Evolutionary conservation across 64 coral and sea anemone genomes (phyloP).

Genomic region (Stichodactyla helianthus): DNA sequence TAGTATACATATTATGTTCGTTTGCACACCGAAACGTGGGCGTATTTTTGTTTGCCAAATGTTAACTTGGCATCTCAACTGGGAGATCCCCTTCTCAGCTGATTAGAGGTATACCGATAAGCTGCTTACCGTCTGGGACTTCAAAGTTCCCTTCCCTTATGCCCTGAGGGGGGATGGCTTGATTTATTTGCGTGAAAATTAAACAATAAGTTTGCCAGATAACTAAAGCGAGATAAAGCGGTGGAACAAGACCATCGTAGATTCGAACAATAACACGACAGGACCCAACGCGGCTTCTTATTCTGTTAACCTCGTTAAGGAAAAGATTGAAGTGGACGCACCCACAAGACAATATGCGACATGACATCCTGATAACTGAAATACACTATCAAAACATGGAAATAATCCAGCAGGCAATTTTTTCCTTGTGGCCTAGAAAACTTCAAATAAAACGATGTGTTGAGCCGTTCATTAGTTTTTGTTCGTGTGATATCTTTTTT

Average conservation of each 20-base stretch:
- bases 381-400: neutral
- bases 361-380: neutral
- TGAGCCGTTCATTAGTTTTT: no score
- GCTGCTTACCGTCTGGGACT: neutral
- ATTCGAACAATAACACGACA: neutral
- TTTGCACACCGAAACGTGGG: neutral
- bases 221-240: neutral
- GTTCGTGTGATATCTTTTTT: no score
- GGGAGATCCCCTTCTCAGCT: neutral
- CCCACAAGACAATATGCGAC: neutral
- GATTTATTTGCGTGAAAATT: neutral
- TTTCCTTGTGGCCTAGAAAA: no score
- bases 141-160: neutral
- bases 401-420: neutral
- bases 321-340: neutral
- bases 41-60: slow-evolving; percentile 6
- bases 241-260: no score
- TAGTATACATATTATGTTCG: neutral
- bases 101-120: neutral
- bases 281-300: neutral
- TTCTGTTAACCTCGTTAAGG: no score
- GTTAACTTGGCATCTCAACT: neutral
- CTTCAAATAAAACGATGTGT: no score
- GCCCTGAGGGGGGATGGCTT: neutral
- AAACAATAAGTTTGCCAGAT: neutral